These are phyloP conservation scores for Oophaga pumilio DNA, from an alignment of 2,113 vertebrate genomes.

Conservation along the genomic window DNA sequence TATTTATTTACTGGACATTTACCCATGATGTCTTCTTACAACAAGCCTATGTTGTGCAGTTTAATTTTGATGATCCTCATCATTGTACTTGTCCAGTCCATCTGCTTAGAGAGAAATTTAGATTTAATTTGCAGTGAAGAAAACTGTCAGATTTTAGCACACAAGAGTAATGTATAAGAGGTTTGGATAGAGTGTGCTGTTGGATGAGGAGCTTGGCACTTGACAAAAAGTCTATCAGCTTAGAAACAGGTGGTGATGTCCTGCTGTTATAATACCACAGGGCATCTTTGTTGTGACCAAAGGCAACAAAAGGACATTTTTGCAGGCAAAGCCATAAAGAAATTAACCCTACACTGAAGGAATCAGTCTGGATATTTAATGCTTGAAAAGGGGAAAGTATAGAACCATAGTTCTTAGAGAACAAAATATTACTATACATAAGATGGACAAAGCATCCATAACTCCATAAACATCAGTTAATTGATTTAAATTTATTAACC, in stretches of 20 bases:
- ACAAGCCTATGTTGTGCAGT: background rate
- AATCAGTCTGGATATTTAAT: background rate
- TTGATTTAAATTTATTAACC: no score
- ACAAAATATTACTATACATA: background rate
- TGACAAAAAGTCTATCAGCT: constrained; percentile 52
- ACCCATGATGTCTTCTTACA: background rate
- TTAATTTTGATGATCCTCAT: constrained; percentile 26
- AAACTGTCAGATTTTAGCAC: constrained; percentile 17
- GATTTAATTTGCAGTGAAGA: background rate
- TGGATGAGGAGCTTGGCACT: constrained; percentile 41
- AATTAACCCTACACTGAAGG: background rate
- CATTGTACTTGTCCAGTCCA: background rate
- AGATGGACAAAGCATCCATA: background rate
- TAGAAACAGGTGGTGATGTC: constrained; percentile 56
- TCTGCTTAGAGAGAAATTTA: constrained; percentile 20
- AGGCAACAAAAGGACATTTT: constrained; percentile 44
- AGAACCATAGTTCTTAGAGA: background rate
- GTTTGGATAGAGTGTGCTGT: constrained; percentile 24
- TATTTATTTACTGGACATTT: background rate
- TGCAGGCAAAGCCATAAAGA: constrained; percentile 26
- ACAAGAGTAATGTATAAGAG: background rate
- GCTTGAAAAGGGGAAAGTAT: background rate
- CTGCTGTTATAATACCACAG: constrained; percentile 45
- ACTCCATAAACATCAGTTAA: no score
- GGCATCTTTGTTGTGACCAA: constrained; percentile 50